Percentiles rank a stretch among this genome's conserved stretches.
Evolutionary conservation across 2,888 invertebrate genomes (phyloP).

Genomic region (Disparrhopalites patrizii): DNA sequence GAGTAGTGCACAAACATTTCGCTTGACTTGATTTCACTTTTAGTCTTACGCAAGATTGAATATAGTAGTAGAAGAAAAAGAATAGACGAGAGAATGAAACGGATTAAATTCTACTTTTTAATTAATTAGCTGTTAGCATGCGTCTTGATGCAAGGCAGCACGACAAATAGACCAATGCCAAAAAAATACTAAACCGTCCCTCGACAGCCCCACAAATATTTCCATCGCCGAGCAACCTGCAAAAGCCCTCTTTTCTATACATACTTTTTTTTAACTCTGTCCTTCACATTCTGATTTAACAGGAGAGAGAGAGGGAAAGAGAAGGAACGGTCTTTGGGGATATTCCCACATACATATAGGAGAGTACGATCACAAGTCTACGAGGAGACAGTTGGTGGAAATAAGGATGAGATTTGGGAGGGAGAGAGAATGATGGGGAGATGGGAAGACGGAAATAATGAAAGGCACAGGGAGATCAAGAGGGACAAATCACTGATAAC

Average conservation of each 20-base stretch:
- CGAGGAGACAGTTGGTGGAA: too few species aligned
- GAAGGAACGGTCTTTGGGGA: too few species aligned
- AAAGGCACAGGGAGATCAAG: too few species aligned
- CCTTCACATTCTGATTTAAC: neutral
- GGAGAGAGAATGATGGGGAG: too few species aligned
- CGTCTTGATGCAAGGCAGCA: constrained; percentile 22
- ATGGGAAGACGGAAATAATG: too few species aligned
- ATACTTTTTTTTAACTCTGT: neutral
- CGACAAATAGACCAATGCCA: constrained; percentile 4
- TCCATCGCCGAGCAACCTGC: neutral
- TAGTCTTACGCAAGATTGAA: neutral
- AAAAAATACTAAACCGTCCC: neutral
- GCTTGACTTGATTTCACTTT: neutral
- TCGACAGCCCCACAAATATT: too few species aligned
- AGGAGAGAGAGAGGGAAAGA: too few species aligned
- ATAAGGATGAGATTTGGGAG: too few species aligned
- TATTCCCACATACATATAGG: too few species aligned
- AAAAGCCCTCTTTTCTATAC: neutral
- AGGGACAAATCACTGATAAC: neutral
- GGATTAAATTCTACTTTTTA: constrained; percentile 21
- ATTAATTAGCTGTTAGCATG: constrained; percentile 24
- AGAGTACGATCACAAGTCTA: too few species aligned
- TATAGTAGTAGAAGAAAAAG: too few species aligned
- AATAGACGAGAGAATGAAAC: neutral
- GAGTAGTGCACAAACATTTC: constrained; percentile 6